Percentiles rank a stretch among this genome's conserved stretches.
Conservation (phyloP, 1,140 invertebrate genomes). For the Papilio xuthus region DNA sequence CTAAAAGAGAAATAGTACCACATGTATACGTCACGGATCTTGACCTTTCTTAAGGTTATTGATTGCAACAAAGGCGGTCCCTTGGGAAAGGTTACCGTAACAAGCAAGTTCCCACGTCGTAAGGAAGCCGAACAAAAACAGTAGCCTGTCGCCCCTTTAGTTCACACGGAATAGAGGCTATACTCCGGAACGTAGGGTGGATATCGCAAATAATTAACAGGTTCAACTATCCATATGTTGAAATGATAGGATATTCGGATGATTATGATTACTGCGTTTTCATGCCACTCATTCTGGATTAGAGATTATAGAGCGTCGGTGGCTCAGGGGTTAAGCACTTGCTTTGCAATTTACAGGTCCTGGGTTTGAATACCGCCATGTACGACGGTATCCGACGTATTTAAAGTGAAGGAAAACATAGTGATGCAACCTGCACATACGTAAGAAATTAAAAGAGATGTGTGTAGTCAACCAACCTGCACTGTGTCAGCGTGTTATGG, state of each 20-base stretch:
- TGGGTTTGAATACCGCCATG: too few species aligned
- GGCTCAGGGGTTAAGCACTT: too few species aligned
- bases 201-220: conserved; percentile 16
- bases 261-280: neutral
- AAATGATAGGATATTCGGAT: neutral
- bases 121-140: conserved; percentile 34
- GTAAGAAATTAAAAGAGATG: too few species aligned
- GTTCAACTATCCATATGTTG: conserved; percentile 11
- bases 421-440: too few species aligned
- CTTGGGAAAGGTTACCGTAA: conserved; percentile 32
- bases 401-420: too few species aligned
- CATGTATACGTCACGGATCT: conserved; percentile 11
- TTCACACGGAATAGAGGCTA: conserved; percentile 18
- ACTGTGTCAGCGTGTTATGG: too few species aligned
- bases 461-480: too few species aligned
- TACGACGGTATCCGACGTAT: too few species aligned
- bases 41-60: conserved; percentile 33
- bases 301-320: too few species aligned
- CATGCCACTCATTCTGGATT: neutral
- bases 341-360: too few species aligned
- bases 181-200: conserved; percentile 22
- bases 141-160: conserved; percentile 9
- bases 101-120: conserved; percentile 23
- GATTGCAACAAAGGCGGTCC: conserved; percentile 28
- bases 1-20: neutral